A percentile compares a stretch with the other conserved stretches of the same genome.
phyloP scores from a whole-genome alignment of 2,888 invertebrate species.

The Anthophora plumipes region DNA sequence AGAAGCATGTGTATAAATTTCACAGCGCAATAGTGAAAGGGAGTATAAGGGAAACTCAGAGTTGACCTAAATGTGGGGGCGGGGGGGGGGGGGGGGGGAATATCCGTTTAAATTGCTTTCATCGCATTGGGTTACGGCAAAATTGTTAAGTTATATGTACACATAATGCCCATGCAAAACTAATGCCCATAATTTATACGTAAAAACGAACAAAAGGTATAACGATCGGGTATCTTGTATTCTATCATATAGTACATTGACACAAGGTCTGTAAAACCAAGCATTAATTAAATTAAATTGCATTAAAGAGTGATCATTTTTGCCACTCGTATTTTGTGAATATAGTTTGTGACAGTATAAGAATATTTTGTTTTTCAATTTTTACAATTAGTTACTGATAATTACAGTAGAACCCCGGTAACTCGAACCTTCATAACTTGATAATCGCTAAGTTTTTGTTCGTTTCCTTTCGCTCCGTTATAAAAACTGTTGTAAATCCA shows the following conservation, averaged over 20 bases:
- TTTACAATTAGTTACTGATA: too few species aligned
- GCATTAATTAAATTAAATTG: neutral
- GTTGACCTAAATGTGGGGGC: conserved; percentile 15
- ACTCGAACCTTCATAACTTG: too few species aligned
- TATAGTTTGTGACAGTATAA: too few species aligned
- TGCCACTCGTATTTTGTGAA: too few species aligned
- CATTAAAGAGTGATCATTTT: too few species aligned
- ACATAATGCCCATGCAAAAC: too few species aligned
- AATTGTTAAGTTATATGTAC: neutral
- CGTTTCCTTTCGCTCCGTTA: too few species aligned
- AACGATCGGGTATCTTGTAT: neutral
- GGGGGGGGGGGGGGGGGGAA: conserved; percentile 19
- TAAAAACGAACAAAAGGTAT: neutral
- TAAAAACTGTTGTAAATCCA: too few species aligned
- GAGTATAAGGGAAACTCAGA: conserved; percentile 34
- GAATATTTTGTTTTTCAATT: too few species aligned
- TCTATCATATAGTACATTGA: neutral
- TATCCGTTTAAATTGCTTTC: conserved; percentile 20
- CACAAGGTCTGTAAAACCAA: neutral
- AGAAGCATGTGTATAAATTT: conserved; percentile 32
- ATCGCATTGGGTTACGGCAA: neutral
- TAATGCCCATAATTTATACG: neutral
- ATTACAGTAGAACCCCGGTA: too few species aligned
- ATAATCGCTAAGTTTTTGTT: too few species aligned
- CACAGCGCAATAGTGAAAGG: conserved; percentile 42